Evolutionary conservation across 2,797 vertebrate genomes (phyloP).

Genomic region (Gobio occitaniae): DNA sequence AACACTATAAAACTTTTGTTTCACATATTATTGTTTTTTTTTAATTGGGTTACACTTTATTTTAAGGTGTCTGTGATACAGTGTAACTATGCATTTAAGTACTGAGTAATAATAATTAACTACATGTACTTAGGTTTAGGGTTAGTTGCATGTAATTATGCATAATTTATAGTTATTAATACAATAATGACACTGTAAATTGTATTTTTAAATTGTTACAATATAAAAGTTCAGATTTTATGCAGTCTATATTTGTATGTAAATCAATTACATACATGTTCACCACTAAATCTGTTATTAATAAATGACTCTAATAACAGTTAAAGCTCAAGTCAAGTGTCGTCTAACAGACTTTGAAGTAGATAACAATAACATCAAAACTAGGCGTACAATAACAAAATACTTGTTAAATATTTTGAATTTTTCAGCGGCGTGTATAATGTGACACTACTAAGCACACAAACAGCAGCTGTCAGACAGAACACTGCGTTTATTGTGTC

Average conservation of each 20-base stretch:
- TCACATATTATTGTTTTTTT: not conserved
- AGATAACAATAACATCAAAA: not conserved
- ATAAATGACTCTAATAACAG: not conserved
- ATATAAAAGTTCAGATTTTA: not conserved
- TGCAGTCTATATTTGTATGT: not conserved
- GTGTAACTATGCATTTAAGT: no score
- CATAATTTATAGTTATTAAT: no score
- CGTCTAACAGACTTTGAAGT: not conserved
- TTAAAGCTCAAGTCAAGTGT: not conserved
- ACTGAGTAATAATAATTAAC: no score
- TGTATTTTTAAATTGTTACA: not conserved
- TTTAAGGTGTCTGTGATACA: no score
- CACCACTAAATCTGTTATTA: not conserved
- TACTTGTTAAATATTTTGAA: no score
- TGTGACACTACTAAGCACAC: not conserved
- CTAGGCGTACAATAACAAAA: not conserved
- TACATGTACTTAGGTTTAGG: no score
- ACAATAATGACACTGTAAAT: no score
- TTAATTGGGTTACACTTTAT: no score
- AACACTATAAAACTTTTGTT: not conserved
- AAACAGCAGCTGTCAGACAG: constrained; percentile 15
- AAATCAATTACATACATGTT: not conserved
- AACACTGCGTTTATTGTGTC: constrained; percentile 1
- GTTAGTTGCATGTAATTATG: no score
- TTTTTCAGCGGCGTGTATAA: not conserved